Evolutionary conservation across 2,888 invertebrate species (phyloP).

Genomic region (Thumatha senex): DNA sequence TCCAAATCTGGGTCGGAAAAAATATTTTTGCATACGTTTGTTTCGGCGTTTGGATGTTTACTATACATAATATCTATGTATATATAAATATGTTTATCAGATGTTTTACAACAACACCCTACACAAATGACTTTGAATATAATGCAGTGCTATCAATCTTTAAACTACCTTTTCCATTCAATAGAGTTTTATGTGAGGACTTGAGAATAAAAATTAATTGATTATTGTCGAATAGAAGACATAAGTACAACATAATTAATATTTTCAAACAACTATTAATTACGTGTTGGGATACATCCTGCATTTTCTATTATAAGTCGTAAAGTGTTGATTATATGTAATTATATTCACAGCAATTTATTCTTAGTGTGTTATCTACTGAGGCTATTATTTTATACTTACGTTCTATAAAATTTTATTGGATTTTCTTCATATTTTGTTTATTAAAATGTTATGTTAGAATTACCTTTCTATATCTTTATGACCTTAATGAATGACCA

Average conservation of each 20-base stretch:
- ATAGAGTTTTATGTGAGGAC: conserved; percentile 6
- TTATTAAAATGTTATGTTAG: neutral
- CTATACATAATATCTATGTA: too few relatives aligned
- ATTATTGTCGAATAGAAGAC: conserved; percentile 8
- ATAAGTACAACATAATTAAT: neutral
- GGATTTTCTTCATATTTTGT: neutral
- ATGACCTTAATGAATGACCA: too few relatives aligned
- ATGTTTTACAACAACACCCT: too few relatives aligned
- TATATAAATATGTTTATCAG: too few relatives aligned
- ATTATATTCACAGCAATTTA: neutral
- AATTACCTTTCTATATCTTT: too few relatives aligned
- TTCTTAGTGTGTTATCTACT: neutral
- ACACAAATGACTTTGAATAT: too few relatives aligned
- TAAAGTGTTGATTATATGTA: neutral
- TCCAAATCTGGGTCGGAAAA: too few relatives aligned
- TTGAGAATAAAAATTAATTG: conserved; percentile 22
- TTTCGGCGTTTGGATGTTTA: too few relatives aligned
- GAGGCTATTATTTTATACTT: neutral
- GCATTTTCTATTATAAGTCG: neutral
- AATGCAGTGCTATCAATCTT: too few relatives aligned
- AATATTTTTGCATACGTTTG: too few relatives aligned
- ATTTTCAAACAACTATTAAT: conserved; percentile 2
- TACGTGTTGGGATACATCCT: neutral
- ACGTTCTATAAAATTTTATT: neutral
- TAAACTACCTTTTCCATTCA: too few relatives aligned